Conservation (phyloP, 1,140 invertebrate species). For the Megalopta genalis region DNA sequence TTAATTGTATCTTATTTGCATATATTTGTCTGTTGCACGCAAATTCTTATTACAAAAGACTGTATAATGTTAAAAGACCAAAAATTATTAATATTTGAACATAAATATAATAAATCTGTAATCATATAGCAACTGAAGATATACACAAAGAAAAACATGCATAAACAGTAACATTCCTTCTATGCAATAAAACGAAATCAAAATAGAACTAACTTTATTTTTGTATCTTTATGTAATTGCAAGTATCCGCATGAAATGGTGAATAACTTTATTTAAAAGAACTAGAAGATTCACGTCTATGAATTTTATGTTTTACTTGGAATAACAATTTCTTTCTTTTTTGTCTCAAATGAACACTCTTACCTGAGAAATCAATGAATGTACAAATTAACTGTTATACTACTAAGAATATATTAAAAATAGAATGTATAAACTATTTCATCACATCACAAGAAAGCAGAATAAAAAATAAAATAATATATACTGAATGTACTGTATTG, state of each 20-base stretch:
- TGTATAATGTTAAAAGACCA: constrained; percentile 2
- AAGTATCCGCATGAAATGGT: constrained; percentile 54
- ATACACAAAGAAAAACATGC: constrained; percentile 6
- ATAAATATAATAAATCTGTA: background rate
- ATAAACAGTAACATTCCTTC: constrained; percentile 31
- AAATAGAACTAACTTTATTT: constrained; percentile 14
- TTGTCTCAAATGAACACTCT: constrained; percentile 28
- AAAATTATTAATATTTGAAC: constrained; percentile 1
- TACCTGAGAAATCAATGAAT: constrained; percentile 24
- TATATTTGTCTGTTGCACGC: constrained; percentile 2
- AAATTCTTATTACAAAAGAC: background rate
- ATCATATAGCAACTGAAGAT: constrained; percentile 9
- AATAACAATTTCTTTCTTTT: constrained; percentile 10
- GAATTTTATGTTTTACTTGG: constrained; percentile 34
- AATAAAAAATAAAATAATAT: constrained; percentile 29
- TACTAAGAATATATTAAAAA: constrained; percentile 46
- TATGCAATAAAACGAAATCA: constrained; percentile 39
- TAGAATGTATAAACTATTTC: constrained; percentile 12
- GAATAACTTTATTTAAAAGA: constrained; percentile 42
- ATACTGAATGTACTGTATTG: constrained; percentile 66
- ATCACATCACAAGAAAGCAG: constrained; percentile 1
- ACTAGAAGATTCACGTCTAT: constrained; percentile 52
- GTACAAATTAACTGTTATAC: constrained; percentile 7
- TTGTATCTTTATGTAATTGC: background rate
- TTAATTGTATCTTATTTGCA: background rate